Evolutionary conservation across 2,113 vertebrate species (phyloP).

Genomic region (Myrmecobius fasciatus): DNA sequence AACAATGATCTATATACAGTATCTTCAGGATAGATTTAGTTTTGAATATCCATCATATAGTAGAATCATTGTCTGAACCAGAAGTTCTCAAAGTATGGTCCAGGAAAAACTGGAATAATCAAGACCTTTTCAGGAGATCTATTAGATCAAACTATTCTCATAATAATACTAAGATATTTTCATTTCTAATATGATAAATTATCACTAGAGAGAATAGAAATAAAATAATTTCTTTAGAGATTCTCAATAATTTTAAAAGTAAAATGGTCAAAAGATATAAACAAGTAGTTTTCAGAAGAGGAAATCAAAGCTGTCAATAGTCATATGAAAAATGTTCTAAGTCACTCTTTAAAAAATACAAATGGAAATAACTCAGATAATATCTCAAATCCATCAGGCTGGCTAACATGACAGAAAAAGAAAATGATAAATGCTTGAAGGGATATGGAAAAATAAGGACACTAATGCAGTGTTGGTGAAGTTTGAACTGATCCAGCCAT

Average conservation of each 20-base stretch:
- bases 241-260: neutral
- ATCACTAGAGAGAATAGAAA: neutral
- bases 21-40: neutral
- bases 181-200: neutral
- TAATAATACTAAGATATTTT: neutral
- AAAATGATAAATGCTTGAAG: neutral
- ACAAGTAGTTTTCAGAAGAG: neutral
- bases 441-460: neutral
- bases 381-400: neutral
- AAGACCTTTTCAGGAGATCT: neutral
- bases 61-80: neutral
- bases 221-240: neutral
- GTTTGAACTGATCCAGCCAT: neutral
- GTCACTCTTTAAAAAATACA: too few species aligned
- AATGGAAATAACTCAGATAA: too few species aligned
- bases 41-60: neutral
- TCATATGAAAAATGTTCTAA: too few species aligned
- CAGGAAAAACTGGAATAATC: neutral
- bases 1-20: neutral
- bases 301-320: neutral
- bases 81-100: neutral
- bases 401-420: neutral
- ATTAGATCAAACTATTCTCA: neutral
- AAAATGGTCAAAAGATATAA: neutral
- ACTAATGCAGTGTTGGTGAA: neutral